A percentile compares a stretch with the other conserved stretches of the same genome.
phyloP scores from a whole-genome alignment of 2,113 vertebrate species.

The Grantiella picta region DNA sequence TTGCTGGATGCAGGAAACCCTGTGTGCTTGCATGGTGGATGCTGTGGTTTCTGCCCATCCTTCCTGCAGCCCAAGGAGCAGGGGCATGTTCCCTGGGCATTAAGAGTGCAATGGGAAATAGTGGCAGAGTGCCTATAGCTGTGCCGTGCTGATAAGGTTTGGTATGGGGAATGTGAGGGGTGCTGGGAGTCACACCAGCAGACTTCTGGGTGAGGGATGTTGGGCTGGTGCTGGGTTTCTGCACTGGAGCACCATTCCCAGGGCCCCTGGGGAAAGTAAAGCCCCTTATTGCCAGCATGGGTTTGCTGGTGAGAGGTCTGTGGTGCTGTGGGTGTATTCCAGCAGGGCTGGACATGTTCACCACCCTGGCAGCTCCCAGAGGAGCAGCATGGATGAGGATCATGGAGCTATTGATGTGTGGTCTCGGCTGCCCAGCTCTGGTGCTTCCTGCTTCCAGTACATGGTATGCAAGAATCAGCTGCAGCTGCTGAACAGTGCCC shows the following conservation, averaged over 20 bases:
- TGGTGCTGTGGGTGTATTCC: neutral
- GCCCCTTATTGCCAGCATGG: rapidly evolving
- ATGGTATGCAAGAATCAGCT: neutral
- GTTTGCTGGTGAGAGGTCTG: neutral
- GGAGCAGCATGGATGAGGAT: neutral
- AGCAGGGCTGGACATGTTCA: neutral
- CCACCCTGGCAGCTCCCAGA: neutral
- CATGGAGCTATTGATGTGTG: neutral
- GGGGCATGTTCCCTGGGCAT: neutral
- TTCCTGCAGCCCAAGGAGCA: neutral
- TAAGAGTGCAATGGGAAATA: neutral
- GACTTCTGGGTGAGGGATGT: neutral
- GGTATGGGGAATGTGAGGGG: neutral
- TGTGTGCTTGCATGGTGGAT: neutral
- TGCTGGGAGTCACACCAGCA: neutral
- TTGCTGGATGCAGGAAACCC: neutral
- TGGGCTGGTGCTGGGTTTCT: neutral
- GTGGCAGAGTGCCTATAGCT: neutral
- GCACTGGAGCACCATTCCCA: rapidly evolving
- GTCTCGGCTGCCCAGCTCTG: neutral
- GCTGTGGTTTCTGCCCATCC: neutral
- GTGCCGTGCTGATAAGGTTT: neutral
- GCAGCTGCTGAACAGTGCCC: neutral
- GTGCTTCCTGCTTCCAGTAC: neutral
- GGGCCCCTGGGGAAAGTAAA: neutral